Evolutionary conservation across 2,113 vertebrate species (phyloP), one percentile per base, ranked within the genome.

Genomic region (Myrmophylax atrothorax): DNA sequence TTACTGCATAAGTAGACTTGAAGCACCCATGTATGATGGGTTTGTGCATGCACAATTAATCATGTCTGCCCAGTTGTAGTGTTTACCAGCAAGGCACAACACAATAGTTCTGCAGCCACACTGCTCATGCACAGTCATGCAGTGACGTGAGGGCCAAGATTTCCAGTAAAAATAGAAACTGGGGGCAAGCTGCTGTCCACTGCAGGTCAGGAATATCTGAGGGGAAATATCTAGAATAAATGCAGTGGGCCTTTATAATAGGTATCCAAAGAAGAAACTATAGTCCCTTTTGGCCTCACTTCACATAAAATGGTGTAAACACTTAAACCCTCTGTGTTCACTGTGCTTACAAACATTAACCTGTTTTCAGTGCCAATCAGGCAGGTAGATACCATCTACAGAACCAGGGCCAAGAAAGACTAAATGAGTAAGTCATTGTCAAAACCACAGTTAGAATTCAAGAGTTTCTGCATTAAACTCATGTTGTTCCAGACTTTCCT

Each of bases 371-470:
- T 81, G 90, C 88, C 76, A 74, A 18, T 23, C 79, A 64, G 50
- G 26, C 60, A 68, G 35, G 69, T 75, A 94, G 96, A 96, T 96
- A 95, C 24, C 75, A 95, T 94, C 96, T 90, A 22, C 29, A 79
- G 89, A 89, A 89, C 29, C 8, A 55, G 31, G 44, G 93, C 95
- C 93, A 96, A 95, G 87, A 94, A 87, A 95, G 77, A 64, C 62
- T 89, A 38, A 90, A 92, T 6, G 69, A 94, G 86, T 84, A 96
- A 97, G 81, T 42, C 9, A 25, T 80, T 88, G 76, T 95, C 66
- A 91, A 94, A 97, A 87, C 64, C 84, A 72, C 94, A 94, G 91
- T 81, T 77, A 90, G 63, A 92, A 91, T 90, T 84, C 47, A 80
- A 72, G 67, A 76, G 29, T 80, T 96, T 85, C 72, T 93, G 56